Base-by-base conservation (phyloP, 2,888 invertebrate genomes). In the Kryphioiulus occultus region DNA sequence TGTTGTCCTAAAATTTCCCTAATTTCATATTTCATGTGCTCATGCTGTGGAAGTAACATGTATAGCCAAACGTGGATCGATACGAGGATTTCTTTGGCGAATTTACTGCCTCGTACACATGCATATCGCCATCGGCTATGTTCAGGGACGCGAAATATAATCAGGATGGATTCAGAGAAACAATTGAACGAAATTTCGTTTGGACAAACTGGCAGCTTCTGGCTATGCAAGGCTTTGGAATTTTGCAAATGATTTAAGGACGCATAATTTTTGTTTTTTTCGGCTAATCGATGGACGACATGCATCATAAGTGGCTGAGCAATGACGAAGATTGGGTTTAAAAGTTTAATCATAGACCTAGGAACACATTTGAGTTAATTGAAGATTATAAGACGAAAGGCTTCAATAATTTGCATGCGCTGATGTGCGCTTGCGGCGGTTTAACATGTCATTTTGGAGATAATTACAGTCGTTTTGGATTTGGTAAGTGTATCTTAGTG, bases 401-500 rank as follows among this genome's bases (percentile, higher is more conserved):
- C 68, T 68, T 68, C 68, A 68, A 68, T 68, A 26, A 68, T 68
- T 26, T 26, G 68, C 22, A 12, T 9, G 68, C 26, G 22, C 68
- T 68, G 68, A 68, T 68, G 68, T 22, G 68, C 68, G 68, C 68
- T 68, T 68, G 68, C 68, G 68, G 68, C 68, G 22, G 26, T 68
- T 68, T 68, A 68, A 26, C 26, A 26, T 68, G 68, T 68, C 68
- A 68, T 68, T 68, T 68, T 12, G 68, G 68, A 26, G 68, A 68
- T 68, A 68, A 68, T 68, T 68, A 68, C 68, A 26, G 68, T 68
- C 68, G 68, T 68, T 68, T 68, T 68, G 68, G 68, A 68, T 68
- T 68, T 68, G 68, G 26, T 68, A 68, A 68, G 68, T 68, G 22
- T 68, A 68, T 68, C 68, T 68, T 68, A 68, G 68, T 26, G 68